These are phyloP conservation scores for Drosophila mercatorum DNA, from an alignment of 2,888 invertebrate genomes.

Conservation along the genomic window DNA sequence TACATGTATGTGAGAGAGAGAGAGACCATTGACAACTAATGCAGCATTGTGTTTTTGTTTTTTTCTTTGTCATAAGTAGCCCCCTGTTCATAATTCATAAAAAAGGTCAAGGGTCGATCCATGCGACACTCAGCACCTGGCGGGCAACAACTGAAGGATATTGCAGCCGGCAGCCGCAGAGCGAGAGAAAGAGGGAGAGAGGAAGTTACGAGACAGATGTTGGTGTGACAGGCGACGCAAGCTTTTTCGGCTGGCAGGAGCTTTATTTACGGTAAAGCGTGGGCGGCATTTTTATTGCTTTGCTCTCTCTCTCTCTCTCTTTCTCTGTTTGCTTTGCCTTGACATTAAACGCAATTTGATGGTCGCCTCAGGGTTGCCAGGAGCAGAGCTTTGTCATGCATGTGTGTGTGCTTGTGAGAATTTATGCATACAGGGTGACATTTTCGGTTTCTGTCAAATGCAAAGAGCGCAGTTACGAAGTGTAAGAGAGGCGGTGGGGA, in stretches of 20 bases:
- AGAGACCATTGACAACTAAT: constrained; percentile 29
- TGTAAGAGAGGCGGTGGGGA: not conserved
- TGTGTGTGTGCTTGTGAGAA: not conserved
- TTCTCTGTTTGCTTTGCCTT: constrained; percentile 40
- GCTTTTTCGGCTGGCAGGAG: constrained; percentile 16
- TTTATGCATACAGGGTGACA: constrained; percentile 40
- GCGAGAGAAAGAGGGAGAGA: not conserved
- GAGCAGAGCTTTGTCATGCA: constrained; percentile 35
- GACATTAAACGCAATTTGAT: constrained; percentile 59
- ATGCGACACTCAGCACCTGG: constrained; percentile 48
- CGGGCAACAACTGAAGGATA: constrained; percentile 18
- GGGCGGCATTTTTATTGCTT: constrained; percentile 27
- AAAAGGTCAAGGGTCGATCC: constrained; percentile 71
- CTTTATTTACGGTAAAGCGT: constrained; percentile 24
- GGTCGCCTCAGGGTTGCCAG: constrained; percentile 55
- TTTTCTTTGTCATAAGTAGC: constrained; percentile 34
- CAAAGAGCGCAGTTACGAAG: constrained; percentile 8
- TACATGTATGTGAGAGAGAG: not conserved
- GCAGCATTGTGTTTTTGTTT: constrained; percentile 22
- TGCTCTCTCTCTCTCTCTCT: constrained; percentile 7
- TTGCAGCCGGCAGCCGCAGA: constrained; percentile 40
- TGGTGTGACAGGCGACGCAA: constrained; percentile 9
- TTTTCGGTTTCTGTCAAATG: constrained; percentile 29
- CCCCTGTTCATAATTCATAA: constrained; percentile 63
- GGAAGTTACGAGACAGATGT: not conserved